These are phyloP conservation scores for Mallateleia sp. DNA, from an alignment of 2,888 invertebrate species.

Conservation along the genomic window DNA sequence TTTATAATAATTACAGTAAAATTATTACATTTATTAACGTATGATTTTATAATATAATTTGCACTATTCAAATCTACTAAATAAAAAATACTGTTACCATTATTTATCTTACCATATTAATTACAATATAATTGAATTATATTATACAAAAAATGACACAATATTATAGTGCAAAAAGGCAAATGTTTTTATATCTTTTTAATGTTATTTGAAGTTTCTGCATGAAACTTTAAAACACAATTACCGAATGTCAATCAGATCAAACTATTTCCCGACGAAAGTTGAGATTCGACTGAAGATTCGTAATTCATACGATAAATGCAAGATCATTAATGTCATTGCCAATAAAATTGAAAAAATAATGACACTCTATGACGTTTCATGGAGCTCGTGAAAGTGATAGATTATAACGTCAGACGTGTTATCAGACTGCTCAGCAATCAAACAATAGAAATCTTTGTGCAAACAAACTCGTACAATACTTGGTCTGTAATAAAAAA, in stretches of 20 bases:
- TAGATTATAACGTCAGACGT: slow-evolving; percentile 33
- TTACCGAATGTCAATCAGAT: slow-evolving; percentile 1
- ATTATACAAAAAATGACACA: too few species aligned
- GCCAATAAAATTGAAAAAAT: slow-evolving; percentile 80
- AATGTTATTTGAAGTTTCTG: too few species aligned
- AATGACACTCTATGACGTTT: slow-evolving; percentile 43
- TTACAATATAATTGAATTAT: too few species aligned
- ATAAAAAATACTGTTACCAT: too few species aligned
- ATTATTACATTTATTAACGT: too few species aligned
- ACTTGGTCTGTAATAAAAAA: neutral
- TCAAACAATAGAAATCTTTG: slow-evolving; percentile 72
- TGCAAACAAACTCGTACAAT: slow-evolving; percentile 1
- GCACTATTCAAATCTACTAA: too few species aligned
- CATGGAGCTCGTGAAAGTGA: slow-evolving; percentile 40
- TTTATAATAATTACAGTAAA: too few species aligned
- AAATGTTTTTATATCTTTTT: too few species aligned
- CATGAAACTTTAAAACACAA: neutral
- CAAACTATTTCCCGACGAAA: neutral
- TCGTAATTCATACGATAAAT: slow-evolving; percentile 27
- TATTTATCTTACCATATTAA: too few species aligned
- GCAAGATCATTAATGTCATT: slow-evolving; percentile 69
- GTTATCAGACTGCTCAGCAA: slow-evolving; percentile 24
- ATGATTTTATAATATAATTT: too few species aligned
- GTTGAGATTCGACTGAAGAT: slow-evolving; percentile 59
- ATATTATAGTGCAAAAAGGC: too few species aligned